These are phyloP conservation scores for Pelodiscus sinensis DNA, from an alignment of 2,113 vertebrate species.

Conservation along the genomic window DNA sequence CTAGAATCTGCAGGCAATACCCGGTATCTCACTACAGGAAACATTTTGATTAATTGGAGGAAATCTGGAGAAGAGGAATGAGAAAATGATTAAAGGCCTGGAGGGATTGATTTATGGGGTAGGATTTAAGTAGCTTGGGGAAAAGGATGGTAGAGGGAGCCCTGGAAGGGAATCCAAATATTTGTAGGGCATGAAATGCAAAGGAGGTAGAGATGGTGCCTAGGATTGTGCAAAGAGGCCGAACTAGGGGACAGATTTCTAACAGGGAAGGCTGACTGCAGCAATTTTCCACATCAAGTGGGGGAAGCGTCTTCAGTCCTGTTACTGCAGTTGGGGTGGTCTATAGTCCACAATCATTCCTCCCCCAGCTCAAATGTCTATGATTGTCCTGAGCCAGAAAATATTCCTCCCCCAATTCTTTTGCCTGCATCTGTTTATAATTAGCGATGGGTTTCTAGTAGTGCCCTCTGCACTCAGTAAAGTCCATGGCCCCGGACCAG, in stretches of 20 bases:
- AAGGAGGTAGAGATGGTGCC: neutral
- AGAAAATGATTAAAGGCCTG: neutral
- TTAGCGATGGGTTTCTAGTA: neutral
- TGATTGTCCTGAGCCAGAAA: constrained; percentile 16
- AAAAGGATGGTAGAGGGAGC: rapidly evolving
- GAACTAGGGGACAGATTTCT: neutral
- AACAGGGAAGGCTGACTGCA: neutral
- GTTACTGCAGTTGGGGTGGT: neutral
- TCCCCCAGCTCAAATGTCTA: neutral
- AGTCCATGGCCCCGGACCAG: neutral
- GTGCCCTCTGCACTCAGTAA: neutral
- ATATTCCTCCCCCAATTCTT: neutral
- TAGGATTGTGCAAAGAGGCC: neutral
- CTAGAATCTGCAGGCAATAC: neutral
- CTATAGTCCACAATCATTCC: neutral
- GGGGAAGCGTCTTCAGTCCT: neutral
- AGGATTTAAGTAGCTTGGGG: neutral
- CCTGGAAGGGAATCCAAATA: neutral
- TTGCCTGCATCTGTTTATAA: neutral
- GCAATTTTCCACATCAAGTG: rapidly evolving
- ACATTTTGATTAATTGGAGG: rapidly evolving
- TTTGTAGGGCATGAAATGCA: neutral
- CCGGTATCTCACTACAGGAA: rapidly evolving
- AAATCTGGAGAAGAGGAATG: neutral
- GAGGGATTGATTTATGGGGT: rapidly evolving